phyloP scores from a whole-genome alignment of 1,140 invertebrate species.

The Trigoniulus corallinus region DNA sequence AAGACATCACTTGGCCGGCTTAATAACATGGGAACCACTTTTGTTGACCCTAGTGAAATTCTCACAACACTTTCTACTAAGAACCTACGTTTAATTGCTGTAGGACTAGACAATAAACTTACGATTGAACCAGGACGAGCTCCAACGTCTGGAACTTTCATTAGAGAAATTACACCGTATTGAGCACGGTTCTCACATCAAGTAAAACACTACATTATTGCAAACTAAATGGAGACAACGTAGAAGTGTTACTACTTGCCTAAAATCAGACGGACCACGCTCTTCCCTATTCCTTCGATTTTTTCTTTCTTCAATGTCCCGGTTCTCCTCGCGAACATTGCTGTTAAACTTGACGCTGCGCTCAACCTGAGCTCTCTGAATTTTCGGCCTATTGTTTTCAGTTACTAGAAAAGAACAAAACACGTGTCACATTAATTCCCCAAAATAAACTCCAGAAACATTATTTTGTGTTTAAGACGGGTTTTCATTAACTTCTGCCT shows the following conservation, averaged over 20 bases:
- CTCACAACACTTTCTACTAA: not conserved
- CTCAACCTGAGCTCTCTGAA: slow-evolving; percentile 25
- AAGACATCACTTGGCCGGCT: slow-evolving; percentile 2
- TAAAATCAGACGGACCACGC: no score
- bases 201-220: no score
- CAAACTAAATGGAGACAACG: no score
- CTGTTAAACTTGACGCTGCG: slow-evolving; percentile 31
- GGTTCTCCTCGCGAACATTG: slow-evolving; percentile 39
- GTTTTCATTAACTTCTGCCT: no score
- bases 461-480: no score
- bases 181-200: no score
- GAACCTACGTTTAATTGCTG: not conserved
- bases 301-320: slow-evolving; percentile 28
- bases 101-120: not conserved
- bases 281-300: slow-evolving; percentile 55
- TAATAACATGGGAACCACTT: slow-evolving; percentile 1
- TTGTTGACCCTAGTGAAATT: not conserved
- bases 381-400: slow-evolving; percentile 10
- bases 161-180: no score
- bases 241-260: no score
- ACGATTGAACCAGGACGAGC: no score
- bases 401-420: slow-evolving; percentile 4
- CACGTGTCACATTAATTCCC: not conserved
- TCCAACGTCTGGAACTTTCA: no score
- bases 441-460: not conserved